phyloP scores from a whole-genome alignment of 2,888 invertebrate genomes.

The Trilocha varians region DNA sequence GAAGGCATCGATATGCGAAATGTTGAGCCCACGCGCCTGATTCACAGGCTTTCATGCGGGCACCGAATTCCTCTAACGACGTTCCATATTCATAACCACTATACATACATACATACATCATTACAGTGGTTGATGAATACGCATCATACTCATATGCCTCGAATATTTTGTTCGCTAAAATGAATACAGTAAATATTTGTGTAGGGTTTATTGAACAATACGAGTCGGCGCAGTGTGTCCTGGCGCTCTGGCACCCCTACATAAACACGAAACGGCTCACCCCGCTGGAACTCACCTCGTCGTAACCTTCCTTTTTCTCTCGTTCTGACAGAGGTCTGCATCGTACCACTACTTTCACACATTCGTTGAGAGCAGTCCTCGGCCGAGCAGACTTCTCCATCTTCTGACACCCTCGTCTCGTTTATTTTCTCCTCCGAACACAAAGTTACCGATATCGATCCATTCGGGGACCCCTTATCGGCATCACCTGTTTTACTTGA shows the following conservation, averaged over 20 bases:
- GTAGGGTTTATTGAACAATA: slow-evolving; percentile 10
- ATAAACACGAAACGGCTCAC: slow-evolving; percentile 19
- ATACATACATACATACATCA: not conserved
- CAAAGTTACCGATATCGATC: slow-evolving; percentile 67
- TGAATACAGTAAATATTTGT: slow-evolving; percentile 10
- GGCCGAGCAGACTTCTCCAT: slow-evolving; percentile 69
- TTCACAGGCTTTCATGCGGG: not conserved
- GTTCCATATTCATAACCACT: not conserved
- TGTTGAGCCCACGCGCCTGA: slow-evolving; percentile 5
- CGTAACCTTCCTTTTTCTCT: slow-evolving; percentile 83
- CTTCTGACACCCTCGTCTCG: slow-evolving; percentile 37
- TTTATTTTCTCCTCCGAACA: slow-evolving; percentile 36
- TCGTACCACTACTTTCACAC: slow-evolving; percentile 96
- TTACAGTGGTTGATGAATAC: not conserved
- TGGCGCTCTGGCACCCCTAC: slow-evolving; percentile 29
- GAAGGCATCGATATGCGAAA: slow-evolving; percentile 21
- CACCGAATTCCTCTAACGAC: slow-evolving; percentile 4
- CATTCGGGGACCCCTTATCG: slow-evolving; percentile 55
- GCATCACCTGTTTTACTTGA: slow-evolving; percentile 54
- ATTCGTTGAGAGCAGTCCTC: slow-evolving; percentile 79
- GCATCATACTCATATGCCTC: not conserved
- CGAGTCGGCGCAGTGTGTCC: slow-evolving; percentile 37
- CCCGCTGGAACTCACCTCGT: slow-evolving; percentile 69
- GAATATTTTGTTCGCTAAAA: not conserved
- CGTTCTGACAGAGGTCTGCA: slow-evolving; percentile 95